Evolutionary conservation across 2,113 vertebrate species (phyloP).

Genomic region (Epinephelus lanceolatus): DNA sequence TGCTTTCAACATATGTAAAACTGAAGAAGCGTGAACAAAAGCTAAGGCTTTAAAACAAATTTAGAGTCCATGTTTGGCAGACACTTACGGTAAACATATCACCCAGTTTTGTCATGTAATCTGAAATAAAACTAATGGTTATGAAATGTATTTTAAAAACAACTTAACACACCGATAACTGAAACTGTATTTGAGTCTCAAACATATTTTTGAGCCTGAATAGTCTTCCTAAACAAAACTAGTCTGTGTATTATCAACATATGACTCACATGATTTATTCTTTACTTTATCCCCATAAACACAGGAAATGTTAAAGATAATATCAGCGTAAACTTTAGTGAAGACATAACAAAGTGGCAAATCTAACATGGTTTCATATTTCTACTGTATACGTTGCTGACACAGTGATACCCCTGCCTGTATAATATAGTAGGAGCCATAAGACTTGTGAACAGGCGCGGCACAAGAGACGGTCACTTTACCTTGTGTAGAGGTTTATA

Average conservation of each 20-base stretch:
- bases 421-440: not conserved
- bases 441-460: too few relatives aligned
- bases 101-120: not conserved
- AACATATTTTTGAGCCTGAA: not conserved
- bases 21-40: not conserved
- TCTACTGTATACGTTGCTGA: not conserved
- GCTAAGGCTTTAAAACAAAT: not conserved
- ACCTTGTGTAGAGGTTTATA: too few relatives aligned
- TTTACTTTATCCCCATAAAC: not conserved
- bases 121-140: not conserved
- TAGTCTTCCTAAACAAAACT: not conserved
- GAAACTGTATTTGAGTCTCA: not conserved
- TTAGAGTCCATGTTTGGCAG: not conserved
- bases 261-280: not conserved
- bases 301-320: not conserved
- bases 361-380: not conserved
- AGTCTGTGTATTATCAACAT: not conserved
- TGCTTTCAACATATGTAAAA: not conserved
- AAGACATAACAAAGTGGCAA: not conserved
- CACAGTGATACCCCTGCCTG: rapidly evolving
- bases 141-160: not conserved
- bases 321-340: not conserved
- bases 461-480: too few relatives aligned
- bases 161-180: not conserved
- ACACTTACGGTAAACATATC: not conserved